Percentiles rank a stretch among this genome's conserved stretches.
These are phyloP conservation scores for Nibea coibor DNA, from an alignment of 2,113 vertebrate genomes.

Conservation along the genomic window DNA sequence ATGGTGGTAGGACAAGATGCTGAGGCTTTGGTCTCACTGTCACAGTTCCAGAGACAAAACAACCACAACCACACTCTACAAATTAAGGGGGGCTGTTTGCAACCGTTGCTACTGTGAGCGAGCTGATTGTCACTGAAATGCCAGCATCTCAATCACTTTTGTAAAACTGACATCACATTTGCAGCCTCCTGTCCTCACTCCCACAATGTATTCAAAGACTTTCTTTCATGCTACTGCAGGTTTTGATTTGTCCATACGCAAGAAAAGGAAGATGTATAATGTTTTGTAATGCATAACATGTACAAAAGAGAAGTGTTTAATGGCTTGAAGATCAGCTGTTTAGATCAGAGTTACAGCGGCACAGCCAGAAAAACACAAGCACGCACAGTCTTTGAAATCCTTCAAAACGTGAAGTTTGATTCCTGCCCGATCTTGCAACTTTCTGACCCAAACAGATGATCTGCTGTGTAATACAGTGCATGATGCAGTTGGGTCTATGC, in stretches of 20 bases:
- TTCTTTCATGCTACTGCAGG: neutral
- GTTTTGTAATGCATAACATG: neutral
- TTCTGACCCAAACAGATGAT: no score
- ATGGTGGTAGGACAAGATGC: neutral
- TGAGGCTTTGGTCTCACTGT: neutral
- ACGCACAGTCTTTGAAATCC: no score
- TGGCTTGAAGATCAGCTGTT: neutral
- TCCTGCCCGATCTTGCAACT: no score
- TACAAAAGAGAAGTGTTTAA: neutral
- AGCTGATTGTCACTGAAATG: neutral
- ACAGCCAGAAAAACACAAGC: no score
- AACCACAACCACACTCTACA: neutral
- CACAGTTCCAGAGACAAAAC: neutral
- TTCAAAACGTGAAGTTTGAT: no score
- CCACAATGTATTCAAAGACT: neutral
- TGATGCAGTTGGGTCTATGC: no score
- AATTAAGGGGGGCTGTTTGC: neutral
- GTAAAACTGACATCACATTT: neutral
- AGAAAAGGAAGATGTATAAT: neutral
- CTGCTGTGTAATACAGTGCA: no score
- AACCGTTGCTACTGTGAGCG: neutral
- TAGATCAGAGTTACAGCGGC: no score
- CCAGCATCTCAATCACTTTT: neutral
- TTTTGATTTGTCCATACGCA: neutral
- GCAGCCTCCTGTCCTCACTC: neutral